These are phyloP conservation scores for Erynnis tages DNA, from an alignment of 2,888 invertebrate genomes.

Conservation along the genomic window DNA sequence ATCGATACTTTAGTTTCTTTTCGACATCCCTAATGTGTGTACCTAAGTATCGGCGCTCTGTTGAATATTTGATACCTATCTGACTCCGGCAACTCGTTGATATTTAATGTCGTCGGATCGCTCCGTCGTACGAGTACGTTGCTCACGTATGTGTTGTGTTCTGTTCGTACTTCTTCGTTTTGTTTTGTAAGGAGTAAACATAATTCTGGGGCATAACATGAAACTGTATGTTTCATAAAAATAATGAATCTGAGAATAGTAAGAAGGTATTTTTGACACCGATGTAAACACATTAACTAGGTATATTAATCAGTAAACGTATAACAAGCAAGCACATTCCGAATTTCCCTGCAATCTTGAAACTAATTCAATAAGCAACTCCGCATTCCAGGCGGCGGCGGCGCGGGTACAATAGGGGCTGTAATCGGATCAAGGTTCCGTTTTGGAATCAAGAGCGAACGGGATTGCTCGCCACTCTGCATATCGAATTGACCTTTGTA, in stretches of 20 bases:
- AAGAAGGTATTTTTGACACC: too few relatives aligned
- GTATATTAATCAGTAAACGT: too few relatives aligned
- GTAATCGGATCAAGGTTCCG: slow-evolving; percentile 21
- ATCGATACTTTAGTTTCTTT: too few relatives aligned
- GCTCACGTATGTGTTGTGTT: neutral
- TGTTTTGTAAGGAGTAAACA: neutral
- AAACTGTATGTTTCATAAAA: too few relatives aligned
- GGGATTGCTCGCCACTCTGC: slow-evolving; percentile 23
- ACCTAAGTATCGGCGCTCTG: slow-evolving; percentile 9
- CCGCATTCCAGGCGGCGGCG: neutral
- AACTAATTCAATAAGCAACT: slow-evolving; percentile 19
- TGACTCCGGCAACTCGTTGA: slow-evolving; percentile 16
- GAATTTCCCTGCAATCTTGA: slow-evolving; percentile 5
- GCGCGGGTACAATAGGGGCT: slow-evolving; percentile 11
- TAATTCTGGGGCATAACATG: too few relatives aligned
- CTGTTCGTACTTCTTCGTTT: neutral
- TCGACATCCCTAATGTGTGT: too few relatives aligned
- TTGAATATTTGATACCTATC: slow-evolving; percentile 22
- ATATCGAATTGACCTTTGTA: slow-evolving; percentile 26
- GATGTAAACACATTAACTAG: too few relatives aligned
- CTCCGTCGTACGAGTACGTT: neutral
- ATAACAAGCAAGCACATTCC: slow-evolving; percentile 4
- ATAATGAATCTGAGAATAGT: too few relatives aligned
- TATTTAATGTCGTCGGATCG: slow-evolving; percentile 11
- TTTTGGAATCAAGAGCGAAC: slow-evolving; percentile 13